These are phyloP conservation scores for Chloroceryle aenea DNA, from an alignment of 2,113 vertebrate genomes.

Conservation along the genomic window DNA sequence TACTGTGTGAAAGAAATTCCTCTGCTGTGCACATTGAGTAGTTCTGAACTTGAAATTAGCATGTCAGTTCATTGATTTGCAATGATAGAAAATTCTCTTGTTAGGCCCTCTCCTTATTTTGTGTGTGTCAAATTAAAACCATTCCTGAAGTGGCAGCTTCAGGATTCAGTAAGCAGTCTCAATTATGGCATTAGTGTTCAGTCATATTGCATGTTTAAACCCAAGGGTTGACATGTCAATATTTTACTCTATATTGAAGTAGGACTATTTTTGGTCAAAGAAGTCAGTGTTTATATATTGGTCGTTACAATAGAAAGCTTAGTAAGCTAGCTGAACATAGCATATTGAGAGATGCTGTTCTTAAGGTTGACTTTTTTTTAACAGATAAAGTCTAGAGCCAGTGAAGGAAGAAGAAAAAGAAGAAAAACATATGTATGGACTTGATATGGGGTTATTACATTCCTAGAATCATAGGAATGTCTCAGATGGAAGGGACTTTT, in stretches of 20 bases:
- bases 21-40: background rate
- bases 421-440: background rate
- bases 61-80: background rate
- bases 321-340: background rate
- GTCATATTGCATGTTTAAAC: background rate
- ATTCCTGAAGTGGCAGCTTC: constrained; percentile 4
- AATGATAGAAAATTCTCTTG: background rate
- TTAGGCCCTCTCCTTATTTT: background rate
- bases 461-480: too few relatives aligned
- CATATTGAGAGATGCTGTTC: background rate
- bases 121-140: background rate
- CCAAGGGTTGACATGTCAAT: background rate
- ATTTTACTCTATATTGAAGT: background rate
- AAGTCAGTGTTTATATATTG: background rate
- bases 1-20: background rate
- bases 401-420: background rate
- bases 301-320: background rate
- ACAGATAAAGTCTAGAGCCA: background rate
- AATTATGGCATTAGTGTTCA: constrained; percentile 27
- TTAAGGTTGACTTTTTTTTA: background rate
- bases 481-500: too few relatives aligned
- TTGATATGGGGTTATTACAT: background rate
- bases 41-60: background rate
- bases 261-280: background rate
- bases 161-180: background rate